Conservation (phyloP, 1,140 invertebrate species). For the Melitaea cinxia region DNA sequence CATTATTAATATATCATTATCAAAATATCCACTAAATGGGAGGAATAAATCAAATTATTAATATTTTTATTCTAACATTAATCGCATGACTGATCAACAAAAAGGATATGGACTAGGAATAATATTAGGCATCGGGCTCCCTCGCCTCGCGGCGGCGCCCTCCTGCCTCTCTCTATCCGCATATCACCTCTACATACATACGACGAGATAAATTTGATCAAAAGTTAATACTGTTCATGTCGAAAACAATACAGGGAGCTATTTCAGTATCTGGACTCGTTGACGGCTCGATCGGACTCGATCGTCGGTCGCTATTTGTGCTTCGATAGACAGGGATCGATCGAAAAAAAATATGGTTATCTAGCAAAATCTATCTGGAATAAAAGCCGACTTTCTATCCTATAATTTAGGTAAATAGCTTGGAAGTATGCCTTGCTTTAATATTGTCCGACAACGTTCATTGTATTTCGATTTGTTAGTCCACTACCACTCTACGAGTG, state of each 20-base stretch:
- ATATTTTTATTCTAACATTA: constrained; percentile 80
- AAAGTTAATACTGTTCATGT: constrained; percentile 75
- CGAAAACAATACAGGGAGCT: constrained; percentile 64
- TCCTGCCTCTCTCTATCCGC: constrained; percentile 66
- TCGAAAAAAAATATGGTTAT: constrained; percentile 69
- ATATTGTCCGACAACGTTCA: constrained; percentile 78
- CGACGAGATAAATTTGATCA: constrained; percentile 70
- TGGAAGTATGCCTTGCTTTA: constrained; percentile 78
- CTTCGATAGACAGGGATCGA: constrained; percentile 74
- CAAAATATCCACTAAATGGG: constrained; percentile 82
- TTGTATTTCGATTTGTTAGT: constrained; percentile 63
- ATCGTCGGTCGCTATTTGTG: constrained; percentile 76
- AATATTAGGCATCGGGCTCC: constrained; percentile 74
- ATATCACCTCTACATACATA: constrained; percentile 74
- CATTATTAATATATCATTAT: constrained; percentile 82
- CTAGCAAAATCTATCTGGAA: constrained; percentile 81
- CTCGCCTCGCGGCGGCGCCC: constrained; percentile 53
- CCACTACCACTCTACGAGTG: constrained; percentile 79
- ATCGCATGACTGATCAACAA: constrained; percentile 81
- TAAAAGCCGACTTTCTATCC: constrained; percentile 78
- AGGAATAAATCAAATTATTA: constrained; percentile 82
- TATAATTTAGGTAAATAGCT: constrained; percentile 76
- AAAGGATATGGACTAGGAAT: constrained; percentile 81
- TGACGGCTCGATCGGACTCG: constrained; percentile 66
- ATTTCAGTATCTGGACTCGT: constrained; percentile 57